Conservation (phyloP, 2,113 vertebrate genomes). For the Nothoprocta perdicaria region DNA sequence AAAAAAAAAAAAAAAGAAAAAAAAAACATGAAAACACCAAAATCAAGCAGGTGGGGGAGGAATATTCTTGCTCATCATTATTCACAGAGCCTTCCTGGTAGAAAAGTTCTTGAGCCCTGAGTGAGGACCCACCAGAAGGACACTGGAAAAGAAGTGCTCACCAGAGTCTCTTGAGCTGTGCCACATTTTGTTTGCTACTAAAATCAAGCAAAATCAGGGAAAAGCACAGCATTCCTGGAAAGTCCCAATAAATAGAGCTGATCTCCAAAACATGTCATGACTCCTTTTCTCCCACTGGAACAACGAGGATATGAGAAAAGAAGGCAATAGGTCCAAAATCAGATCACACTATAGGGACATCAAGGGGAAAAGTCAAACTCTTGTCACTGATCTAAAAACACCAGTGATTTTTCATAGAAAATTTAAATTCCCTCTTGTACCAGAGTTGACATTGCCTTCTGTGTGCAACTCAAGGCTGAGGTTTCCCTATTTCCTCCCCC, state of each 20-base stretch:
- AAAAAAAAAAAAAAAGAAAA: too few relatives aligned
- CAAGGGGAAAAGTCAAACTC: not conserved
- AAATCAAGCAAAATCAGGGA: too few relatives aligned
- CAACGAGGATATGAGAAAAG: not conserved
- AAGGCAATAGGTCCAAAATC: not conserved
- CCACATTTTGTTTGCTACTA: not conserved
- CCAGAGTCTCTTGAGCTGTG: not conserved
- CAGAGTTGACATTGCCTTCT: not conserved
- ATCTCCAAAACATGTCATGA: not conserved
- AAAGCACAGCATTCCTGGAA: not conserved
- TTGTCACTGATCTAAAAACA: not conserved
- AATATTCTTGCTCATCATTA: not conserved
- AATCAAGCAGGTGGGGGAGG: not conserved
- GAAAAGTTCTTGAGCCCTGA: not conserved
- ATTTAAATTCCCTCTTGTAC: not conserved
- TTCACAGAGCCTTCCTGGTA: not conserved
- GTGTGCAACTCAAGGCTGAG: not conserved
- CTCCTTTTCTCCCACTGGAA: not conserved
- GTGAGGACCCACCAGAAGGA: not conserved
- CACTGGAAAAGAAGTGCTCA: accelerated
- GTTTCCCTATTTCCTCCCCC: not conserved
- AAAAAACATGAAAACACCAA: too few relatives aligned
- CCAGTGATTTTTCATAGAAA: not conserved
- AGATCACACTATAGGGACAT: not conserved
- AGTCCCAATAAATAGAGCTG: not conserved